A percentile compares a stretch with the other conserved stretches of the same genome.
These are phyloP conservation scores for Oncorhynchus gorbuscha DNA, from an alignment of 2,113 vertebrate species.

Conservation along the genomic window DNA sequence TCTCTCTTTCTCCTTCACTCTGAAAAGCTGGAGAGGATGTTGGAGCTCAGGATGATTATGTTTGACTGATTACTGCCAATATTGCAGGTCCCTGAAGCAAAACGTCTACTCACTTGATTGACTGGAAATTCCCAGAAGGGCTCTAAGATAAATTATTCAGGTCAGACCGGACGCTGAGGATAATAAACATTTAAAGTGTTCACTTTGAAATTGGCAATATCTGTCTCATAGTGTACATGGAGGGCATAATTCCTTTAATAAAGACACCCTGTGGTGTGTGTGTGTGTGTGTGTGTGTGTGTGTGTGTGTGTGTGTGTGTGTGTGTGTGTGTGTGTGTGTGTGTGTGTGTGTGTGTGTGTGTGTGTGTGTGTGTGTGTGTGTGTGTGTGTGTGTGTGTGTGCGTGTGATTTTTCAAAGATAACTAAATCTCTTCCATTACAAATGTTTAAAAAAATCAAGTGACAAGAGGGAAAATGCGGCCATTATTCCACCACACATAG, in stretches of 20 bases:
- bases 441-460: too few species aligned
- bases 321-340: too few species aligned
- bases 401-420: too few species aligned
- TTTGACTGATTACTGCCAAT: neutral
- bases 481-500: too few species aligned
- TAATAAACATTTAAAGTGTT: neutral
- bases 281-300: too few species aligned
- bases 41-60: neutral
- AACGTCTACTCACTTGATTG: neutral
- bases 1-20: too few species aligned
- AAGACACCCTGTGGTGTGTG: neutral
- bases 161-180: conserved; percentile 8
- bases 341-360: neutral
- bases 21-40: too few species aligned
- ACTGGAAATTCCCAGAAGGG: neutral
- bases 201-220: neutral
- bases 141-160: conserved; percentile 11
- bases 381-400: too few species aligned
- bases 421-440: too few species aligned
- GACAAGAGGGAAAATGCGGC: too few species aligned
- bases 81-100: neutral
- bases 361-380: neutral
- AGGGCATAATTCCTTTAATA: neutral
- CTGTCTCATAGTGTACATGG: neutral
- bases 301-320: too few species aligned